phyloP scores from a whole-genome alignment of 1,140 invertebrate genomes.

The Heterodera schachtii region DNA sequence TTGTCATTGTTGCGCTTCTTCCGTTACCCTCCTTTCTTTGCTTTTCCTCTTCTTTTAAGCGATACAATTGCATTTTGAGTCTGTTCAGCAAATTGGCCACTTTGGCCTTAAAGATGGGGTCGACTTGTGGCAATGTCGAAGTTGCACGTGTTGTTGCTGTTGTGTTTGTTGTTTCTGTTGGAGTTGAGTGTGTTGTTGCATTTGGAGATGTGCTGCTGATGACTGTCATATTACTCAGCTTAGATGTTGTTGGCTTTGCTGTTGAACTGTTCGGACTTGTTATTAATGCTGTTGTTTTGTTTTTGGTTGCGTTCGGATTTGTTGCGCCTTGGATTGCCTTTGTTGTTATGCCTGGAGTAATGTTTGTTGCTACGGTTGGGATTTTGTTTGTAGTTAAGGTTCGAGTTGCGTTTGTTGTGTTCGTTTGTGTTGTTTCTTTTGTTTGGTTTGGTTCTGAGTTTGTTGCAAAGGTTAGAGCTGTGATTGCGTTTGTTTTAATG shows the following conservation, averaged over 20 bases:
- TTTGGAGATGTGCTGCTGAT: neutral
- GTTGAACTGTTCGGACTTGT: neutral
- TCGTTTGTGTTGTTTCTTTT: neutral
- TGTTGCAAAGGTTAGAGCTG: neutral
- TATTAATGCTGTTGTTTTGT: neutral
- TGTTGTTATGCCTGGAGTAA: neutral
- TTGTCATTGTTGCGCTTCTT: too few relatives aligned
- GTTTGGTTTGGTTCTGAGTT: neutral
- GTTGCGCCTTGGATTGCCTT: neutral
- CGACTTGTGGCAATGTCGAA: slow-evolving; percentile 11
- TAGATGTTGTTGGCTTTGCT: too few relatives aligned
- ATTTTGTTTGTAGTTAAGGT: neutral
- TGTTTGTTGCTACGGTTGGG: neutral
- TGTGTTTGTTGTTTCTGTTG: slow-evolving; percentile 29
- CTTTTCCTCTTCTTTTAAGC: slow-evolving; percentile 14
- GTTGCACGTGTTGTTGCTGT: neutral
- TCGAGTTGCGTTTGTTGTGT: neutral
- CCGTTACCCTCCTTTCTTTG: neutral
- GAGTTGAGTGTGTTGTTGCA: neutral
- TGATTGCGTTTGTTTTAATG: neutral
- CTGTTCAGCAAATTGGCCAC: slow-evolving; percentile 29
- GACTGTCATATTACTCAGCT: neutral
- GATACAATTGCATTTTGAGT: slow-evolving; percentile 22
- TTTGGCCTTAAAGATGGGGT: slow-evolving; percentile 13
- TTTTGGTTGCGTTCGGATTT: neutral